These are phyloP conservation scores for Petromus typicus DNA, from an alignment of 2,113 vertebrate species.

Conservation along the genomic window DNA sequence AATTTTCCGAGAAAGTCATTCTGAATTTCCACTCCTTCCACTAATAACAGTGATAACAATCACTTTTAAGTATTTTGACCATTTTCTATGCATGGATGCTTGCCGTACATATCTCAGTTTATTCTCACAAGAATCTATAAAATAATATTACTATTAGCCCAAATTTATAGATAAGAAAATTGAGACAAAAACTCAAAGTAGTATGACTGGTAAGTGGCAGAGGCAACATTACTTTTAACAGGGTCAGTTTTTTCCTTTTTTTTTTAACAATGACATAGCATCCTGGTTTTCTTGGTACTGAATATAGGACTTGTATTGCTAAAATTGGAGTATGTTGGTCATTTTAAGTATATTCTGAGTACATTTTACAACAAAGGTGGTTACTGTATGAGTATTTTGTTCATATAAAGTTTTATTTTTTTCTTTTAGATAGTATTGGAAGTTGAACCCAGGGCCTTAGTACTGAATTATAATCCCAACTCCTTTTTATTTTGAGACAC, in stretches of 20 bases:
- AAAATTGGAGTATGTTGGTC: background rate
- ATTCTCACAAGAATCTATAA: background rate
- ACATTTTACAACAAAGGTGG: background rate
- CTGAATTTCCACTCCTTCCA: background rate
- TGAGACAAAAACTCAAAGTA: background rate
- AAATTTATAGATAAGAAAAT: background rate
- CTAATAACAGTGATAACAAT: background rate
- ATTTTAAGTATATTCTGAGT: background rate
- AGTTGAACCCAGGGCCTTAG: background rate
- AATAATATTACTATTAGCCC: background rate
- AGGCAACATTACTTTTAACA: background rate
- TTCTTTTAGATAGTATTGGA: background rate
- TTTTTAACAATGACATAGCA: background rate
- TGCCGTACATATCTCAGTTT: background rate
- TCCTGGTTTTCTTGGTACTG: background rate
- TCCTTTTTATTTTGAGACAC: background rate
- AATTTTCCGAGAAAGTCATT: background rate
- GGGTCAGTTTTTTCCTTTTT: background rate
- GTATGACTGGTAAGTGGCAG: background rate
- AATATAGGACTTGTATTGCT: background rate
- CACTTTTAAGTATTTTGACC: background rate
- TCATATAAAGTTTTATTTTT: background rate
- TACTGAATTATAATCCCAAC: background rate
- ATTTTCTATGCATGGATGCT: fast-evolving
- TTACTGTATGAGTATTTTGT: background rate